Conservation (phyloP, 2,113 vertebrate genomes). For the Urocynchramus pylzowi region DNA sequence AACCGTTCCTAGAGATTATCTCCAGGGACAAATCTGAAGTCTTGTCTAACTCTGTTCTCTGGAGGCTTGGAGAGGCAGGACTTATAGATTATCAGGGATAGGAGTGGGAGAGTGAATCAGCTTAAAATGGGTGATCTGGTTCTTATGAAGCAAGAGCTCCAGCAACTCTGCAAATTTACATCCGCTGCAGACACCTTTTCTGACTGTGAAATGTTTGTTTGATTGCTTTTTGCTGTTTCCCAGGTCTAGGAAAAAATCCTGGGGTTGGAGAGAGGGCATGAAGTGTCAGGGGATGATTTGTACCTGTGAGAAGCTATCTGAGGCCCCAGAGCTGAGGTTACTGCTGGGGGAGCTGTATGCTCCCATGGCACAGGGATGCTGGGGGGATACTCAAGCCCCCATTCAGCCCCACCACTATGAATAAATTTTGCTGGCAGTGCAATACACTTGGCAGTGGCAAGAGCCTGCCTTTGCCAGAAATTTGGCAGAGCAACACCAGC, state of each 20-base stretch:
- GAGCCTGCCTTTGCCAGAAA: neutral
- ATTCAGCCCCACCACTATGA: neutral
- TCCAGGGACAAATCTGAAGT: neutral
- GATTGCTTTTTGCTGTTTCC: neutral
- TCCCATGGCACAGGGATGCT: neutral
- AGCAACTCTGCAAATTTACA: neutral
- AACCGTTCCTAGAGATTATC: neutral
- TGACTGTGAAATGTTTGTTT: neutral
- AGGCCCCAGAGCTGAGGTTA: neutral
- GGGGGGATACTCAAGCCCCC: neutral
- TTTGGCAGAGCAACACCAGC: neutral
- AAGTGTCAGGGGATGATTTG: neutral
- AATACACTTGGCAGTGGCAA: neutral
- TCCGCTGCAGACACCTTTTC: neutral
- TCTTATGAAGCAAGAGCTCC: constrained; percentile 13
- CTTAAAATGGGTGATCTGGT: neutral
- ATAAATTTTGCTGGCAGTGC: neutral
- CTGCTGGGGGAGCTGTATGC: too few species aligned
- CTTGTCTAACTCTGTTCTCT: neutral
- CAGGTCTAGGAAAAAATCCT: neutral
- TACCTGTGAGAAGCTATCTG: neutral
- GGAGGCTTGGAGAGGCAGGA: neutral
- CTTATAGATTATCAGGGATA: neutral
- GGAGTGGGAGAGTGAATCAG: constrained; percentile 26
- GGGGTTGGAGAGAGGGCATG: neutral